A percentile compares a stretch with the other conserved stretches of the same genome.
Evolutionary conservation across 2,888 invertebrate species (phyloP).

Genomic region (Odontocerum albicorne): DNA sequence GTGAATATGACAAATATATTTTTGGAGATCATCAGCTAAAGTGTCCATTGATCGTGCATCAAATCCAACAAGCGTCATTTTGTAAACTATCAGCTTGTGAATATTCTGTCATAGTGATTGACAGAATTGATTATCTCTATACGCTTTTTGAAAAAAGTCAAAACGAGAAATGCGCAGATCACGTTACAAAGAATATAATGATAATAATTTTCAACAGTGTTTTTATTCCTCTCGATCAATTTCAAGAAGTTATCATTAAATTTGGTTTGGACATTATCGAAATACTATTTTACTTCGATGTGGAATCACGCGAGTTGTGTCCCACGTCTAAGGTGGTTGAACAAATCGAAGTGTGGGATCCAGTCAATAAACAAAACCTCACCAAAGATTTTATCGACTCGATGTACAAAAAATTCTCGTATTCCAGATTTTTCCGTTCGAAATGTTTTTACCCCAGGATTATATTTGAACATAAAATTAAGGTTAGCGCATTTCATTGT

Average conservation of each 20-base stretch:
- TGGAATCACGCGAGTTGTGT: too few species aligned
- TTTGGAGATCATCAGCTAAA: background rate
- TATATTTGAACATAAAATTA: background rate
- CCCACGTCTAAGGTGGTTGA: background rate
- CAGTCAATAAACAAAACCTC: background rate
- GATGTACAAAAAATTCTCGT: background rate
- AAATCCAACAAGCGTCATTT: background rate
- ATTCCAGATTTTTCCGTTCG: background rate
- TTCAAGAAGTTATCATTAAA: background rate
- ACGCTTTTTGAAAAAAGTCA: background rate
- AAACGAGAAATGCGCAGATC: background rate
- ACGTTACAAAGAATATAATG: background rate
- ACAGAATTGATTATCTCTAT: background rate
- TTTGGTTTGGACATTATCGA: background rate
- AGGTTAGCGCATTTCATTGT: slow-evolving; percentile 17
- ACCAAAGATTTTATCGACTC: background rate
- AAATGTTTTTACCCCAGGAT: background rate
- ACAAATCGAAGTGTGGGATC: slow-evolving; percentile 3
- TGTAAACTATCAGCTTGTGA: background rate
- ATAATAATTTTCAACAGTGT: background rate
- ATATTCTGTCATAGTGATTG: background rate
- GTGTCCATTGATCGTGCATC: background rate
- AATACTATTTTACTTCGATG: background rate
- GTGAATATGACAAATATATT: background rate
- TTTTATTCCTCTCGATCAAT: background rate